Evolutionary conservation across 2,113 vertebrate genomes (phyloP).

Genomic region (Hippolais icterina): DNA sequence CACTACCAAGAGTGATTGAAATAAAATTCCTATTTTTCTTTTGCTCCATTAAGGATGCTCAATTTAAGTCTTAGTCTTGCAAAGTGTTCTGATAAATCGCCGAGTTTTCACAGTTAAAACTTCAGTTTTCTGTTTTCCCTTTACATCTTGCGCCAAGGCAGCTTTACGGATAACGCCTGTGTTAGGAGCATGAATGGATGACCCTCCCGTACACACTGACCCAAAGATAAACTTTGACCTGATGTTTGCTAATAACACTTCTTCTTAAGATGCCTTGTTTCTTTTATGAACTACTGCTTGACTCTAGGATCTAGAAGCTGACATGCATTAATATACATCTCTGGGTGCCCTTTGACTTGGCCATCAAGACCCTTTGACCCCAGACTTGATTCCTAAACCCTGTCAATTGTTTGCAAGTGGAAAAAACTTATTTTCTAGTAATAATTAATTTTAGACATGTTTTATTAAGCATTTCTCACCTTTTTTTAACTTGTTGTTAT

Average conservation of each 20-base stretch:
- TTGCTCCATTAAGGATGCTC: neutral
- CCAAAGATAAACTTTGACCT: slow-evolving; percentile 89
- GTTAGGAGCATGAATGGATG: slow-evolving; percentile 21
- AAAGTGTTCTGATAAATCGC: neutral
- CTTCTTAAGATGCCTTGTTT: slow-evolving; percentile 74
- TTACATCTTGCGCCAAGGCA: neutral
- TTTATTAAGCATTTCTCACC: neutral
- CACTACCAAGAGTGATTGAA: neutral
- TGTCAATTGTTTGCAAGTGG: slow-evolving; percentile 47
- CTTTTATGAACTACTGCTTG: slow-evolving; percentile 69
- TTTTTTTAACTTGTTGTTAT: neutral
- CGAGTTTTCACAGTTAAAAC: neutral
- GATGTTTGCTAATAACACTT: slow-evolving; percentile 76
- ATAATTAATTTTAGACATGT: slow-evolving; percentile 36
- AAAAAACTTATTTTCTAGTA: slow-evolving; percentile 57
- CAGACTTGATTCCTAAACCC: slow-evolving; percentile 65
- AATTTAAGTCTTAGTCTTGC: neutral
- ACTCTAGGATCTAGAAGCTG: slow-evolving; percentile 71
- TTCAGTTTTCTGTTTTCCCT: neutral
- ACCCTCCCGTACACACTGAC: slow-evolving; percentile 74
- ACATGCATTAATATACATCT: slow-evolving; percentile 69
- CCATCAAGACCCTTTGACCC: slow-evolving; percentile 70
- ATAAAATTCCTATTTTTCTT: neutral
- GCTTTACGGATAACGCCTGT: slow-evolving; percentile 27
- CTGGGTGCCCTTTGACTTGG: slow-evolving; percentile 57